Base-by-base conservation (phyloP, 2,888 invertebrate species). In the Caradrina clavipalpis region DNA sequence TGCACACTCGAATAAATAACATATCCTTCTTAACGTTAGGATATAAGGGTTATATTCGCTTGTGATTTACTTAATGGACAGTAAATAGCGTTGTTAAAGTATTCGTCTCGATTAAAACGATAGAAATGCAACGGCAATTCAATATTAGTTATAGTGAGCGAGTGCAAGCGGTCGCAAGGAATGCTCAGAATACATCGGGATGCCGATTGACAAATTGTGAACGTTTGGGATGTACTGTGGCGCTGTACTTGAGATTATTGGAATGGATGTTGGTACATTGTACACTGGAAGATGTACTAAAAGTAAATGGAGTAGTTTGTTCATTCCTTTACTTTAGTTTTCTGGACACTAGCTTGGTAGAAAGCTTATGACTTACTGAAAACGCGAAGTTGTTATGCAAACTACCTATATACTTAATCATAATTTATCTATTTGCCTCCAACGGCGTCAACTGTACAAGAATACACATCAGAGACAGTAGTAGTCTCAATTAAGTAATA, bases 51-150 rank as follows among this genome's bases (percentile, higher is more conserved):
- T 19, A 69, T 56, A 61, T 68, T 85, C 22, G 79, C 19, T 58
- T 77, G 69, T 17, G 21, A n/a, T 69, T 63, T 45, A 60, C 21
- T 79, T 71, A 62, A 7, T 19, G 7, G 15, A 13, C 0, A 2
- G 62, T 26, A 67, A 50, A 64, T 67, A 42, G 58, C 19, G 13
- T 70, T 72, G 72, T 53, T 69, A 4, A 72, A 64, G 71, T 70
- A 74, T 78, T 80, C 77, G 76, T 79, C 78, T 80, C 76, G 82
- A 85, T 84, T 83, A 78, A 73, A 82, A 76, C 78, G 84, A 83
- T 77, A 79, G 83, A 82, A 78, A 83, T 82, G 89, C 70, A 83
- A 74, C 66, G 63, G 73, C 61, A 67, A 77, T 76, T 76, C 64
- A 26, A 73, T 80, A 80, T 76, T 69, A 74, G 72, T 73, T 79